These are phyloP conservation scores for Spea bombifrons DNA, from an alignment of 2,113 vertebrate genomes.

Conservation along the genomic window DNA sequence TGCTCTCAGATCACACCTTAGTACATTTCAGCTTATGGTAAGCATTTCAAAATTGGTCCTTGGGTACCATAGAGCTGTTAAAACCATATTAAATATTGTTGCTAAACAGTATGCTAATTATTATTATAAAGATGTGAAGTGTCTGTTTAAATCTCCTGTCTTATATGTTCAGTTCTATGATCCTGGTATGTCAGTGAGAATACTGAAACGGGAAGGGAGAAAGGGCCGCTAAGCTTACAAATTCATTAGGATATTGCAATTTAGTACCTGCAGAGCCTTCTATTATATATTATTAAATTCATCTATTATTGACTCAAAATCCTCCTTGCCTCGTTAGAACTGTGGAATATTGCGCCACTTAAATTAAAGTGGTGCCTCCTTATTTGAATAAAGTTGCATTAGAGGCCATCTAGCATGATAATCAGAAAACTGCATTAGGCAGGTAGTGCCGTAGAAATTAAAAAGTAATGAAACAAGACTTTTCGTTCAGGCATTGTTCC, in stretches of 20 bases:
- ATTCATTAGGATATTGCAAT: slow-evolving; percentile 66
- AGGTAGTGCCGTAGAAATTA: slow-evolving; percentile 91
- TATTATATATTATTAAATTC: slow-evolving; percentile 80
- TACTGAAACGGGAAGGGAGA: background rate
- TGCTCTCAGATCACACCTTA: no score
- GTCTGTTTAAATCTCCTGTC: background rate
- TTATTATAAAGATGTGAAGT: background rate
- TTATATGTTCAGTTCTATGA: background rate
- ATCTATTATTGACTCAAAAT: slow-evolving; percentile 77
- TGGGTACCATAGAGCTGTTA: no score
- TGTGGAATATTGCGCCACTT: slow-evolving; percentile 72
- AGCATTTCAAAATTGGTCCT: no score
- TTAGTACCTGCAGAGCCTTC: slow-evolving; percentile 73
- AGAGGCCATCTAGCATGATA: slow-evolving; percentile 68
- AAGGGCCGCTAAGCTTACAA: slow-evolving; percentile 46
- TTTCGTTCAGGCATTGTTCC: slow-evolving; percentile 85
- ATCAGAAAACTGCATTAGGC: slow-evolving; percentile 95
- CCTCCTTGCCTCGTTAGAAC: slow-evolving; percentile 75
- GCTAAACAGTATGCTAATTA: no score
- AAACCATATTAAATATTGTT: no score
- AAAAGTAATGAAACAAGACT: slow-evolving; percentile 94
- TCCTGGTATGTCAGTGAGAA: background rate
- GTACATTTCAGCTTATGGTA: no score
- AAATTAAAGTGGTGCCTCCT: slow-evolving; percentile 73
- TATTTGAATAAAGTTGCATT: slow-evolving; percentile 78